Conservation (phyloP, 2,797 vertebrate species). For the Myiothlypis chrysogaster region DNA sequence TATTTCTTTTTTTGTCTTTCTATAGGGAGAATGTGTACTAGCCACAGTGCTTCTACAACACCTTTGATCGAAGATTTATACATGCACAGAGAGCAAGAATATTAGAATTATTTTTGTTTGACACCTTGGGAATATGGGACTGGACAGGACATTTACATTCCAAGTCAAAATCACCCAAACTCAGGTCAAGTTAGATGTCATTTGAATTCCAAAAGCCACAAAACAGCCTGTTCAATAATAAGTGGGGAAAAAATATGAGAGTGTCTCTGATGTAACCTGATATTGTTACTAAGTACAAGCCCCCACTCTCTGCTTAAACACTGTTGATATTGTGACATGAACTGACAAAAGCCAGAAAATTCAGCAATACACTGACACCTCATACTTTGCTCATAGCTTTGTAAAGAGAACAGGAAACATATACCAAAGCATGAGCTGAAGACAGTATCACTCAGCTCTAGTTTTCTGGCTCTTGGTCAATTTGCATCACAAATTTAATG, state of each 20-base stretch:
- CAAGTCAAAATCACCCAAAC: conserved; percentile 46
- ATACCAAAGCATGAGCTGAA: conserved; percentile 1
- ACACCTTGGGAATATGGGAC: conserved; percentile 18
- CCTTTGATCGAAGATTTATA: conserved; percentile 37
- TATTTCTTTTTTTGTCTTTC: not conserved
- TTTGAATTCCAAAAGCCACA: conserved; percentile 54
- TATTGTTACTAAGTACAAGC: conserved; percentile 52
- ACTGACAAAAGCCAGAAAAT: conserved; percentile 56
- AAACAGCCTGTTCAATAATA: conserved; percentile 65
- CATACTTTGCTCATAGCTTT: conserved; percentile 15
- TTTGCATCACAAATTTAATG: conserved; percentile 21
- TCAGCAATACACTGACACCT: not conserved
- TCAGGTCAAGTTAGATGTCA: conserved; percentile 21
- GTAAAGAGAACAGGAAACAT: conserved; percentile 22
- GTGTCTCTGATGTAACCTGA: conserved; percentile 47
- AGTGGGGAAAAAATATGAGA: conserved; percentile 11
- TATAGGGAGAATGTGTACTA: not conserved
- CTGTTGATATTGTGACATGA: conserved; percentile 51
- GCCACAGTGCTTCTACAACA: conserved; percentile 4
- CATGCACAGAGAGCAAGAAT: conserved; percentile 38
- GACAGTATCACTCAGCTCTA: conserved; percentile 8
- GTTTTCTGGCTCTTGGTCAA: conserved; percentile 54
- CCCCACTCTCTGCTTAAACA: not conserved
- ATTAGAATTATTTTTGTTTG: conserved; percentile 53
- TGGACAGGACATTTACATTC: conserved; percentile 49